Base-by-base conservation (phyloP, 2,113 vertebrate genomes). In the Scytalopus superciliaris region DNA sequence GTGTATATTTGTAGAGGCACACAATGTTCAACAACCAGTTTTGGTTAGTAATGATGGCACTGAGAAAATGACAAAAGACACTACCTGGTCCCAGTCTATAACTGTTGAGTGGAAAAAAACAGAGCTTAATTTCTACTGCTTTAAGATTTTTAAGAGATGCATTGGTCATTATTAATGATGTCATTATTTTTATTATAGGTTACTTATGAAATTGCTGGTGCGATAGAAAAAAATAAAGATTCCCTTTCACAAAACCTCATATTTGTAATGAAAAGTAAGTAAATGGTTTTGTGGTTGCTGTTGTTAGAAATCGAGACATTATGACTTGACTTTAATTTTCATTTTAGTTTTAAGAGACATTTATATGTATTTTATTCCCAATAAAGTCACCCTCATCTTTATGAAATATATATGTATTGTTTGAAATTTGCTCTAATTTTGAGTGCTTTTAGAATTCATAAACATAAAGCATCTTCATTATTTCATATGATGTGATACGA, bases 181-280 rank as follows among this genome's bases (percentile, higher is more conserved):
- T 91, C 63, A 21, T 52, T 93, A 96, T 91, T 97, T 93, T 95
- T 77, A 57, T 97, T 96, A 21, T 93, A 99, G 99, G 98, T 99
- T 87, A 99, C 98, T 63, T 99, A 99, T 68, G 98, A 99, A 96
- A 98, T 99, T 93, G 98, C 97, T 53, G 99, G 99, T 94, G 98
- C 98, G 0, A 96, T 98, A 97, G 98, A 98, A 91, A 99, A 98
- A 98, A 99, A 99, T 97, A 99, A 98, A 97, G 99, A 99, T 97
- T 97, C 98, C 64, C 98, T 99, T 92, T 99, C 99, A 66, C 99
- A 99, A 98, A 99, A 98, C 97, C 98, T 99, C 90, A 19, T 99
- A 63, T 98, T 99, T 97, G 98, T 99, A 59, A 99, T 99, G 98
- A 99, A 99, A 98, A 99, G 99, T 99, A 98, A 98, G 99, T 97